These are phyloP conservation scores for Cephalopholis sonnerati DNA, from an alignment of 2,113 vertebrate species.

Conservation along the genomic window DNA sequence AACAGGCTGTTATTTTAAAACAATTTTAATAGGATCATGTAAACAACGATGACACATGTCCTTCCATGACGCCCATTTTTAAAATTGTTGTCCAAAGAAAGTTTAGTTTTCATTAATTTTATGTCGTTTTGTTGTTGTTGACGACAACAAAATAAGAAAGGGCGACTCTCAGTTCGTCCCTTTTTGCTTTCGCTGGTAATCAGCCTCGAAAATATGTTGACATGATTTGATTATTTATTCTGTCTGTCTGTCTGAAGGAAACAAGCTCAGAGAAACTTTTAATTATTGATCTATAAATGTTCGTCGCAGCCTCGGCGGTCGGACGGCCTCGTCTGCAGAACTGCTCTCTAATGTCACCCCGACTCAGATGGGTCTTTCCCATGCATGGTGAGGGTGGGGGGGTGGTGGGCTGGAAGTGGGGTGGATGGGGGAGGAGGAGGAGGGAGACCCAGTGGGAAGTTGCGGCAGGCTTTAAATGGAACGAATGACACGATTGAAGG, in stretches of 20 bases:
- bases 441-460: not conserved
- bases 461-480: constrained; percentile 4
- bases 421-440: not conserved
- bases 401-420: not conserved
- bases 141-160: no score
- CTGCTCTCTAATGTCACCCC: not conserved
- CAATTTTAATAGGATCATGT: no score
- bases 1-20: no score
- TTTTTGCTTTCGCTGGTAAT: constrained; percentile 2
- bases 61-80: no score
- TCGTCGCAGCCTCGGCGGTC: not conserved
- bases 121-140: no score
- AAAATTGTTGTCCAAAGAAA: no score
- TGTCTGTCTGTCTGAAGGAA: not conserved
- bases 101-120: no score
- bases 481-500: constrained; percentile 3
- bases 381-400: not conserved
- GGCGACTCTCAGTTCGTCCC: no score
- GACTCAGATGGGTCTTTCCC: constrained; percentile 4
- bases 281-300: constrained; percentile 33
- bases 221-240: not conserved
- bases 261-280: not conserved
- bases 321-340: not conserved
- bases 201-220: not conserved
- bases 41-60: no score